Percentiles rank a stretch among this genome's conserved stretches.
Conservation (phyloP, 2,888 invertebrate genomes). For the Phyllotreta striolata region DNA sequence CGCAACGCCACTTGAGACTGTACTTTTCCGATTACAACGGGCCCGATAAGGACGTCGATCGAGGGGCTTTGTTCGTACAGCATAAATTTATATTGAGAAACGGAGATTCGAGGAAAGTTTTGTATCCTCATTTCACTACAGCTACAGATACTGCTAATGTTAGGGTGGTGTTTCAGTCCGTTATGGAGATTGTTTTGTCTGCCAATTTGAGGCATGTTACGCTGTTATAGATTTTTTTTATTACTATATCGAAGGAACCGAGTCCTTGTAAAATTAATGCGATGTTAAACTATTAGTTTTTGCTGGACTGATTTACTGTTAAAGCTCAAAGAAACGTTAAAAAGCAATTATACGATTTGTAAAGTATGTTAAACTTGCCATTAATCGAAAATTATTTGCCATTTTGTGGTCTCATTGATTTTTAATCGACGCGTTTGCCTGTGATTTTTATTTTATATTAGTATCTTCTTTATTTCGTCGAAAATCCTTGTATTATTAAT, state of each 20-base stretch:
- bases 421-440: too few relatives aligned
- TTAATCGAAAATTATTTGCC: too few relatives aligned
- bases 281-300: neutral
- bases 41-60: constrained; percentile 69
- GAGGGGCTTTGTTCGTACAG: constrained; percentile 70
- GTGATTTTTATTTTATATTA: too few relatives aligned
- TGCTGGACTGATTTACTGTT: too few relatives aligned
- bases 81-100: constrained; percentile 68
- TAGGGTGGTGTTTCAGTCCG: constrained; percentile 71
- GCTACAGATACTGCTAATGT: constrained; percentile 74
- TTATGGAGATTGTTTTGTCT: constrained; percentile 72
- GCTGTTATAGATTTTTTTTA: constrained; percentile 57
- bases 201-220: constrained; percentile 69
- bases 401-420: too few relatives aligned
- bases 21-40: constrained; percentile 70
- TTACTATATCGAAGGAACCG: neutral
- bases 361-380: too few relatives aligned
- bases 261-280: neutral
- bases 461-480: too few relatives aligned
- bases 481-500: too few relatives aligned
- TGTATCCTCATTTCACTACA: constrained; percentile 73
- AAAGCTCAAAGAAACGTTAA: too few relatives aligned
- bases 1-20: constrained; percentile 67
- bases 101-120: constrained; percentile 65
- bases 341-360: too few relatives aligned